phyloP scores from a whole-genome alignment of 2,888 invertebrate species.

The Rhagium mordax region DNA sequence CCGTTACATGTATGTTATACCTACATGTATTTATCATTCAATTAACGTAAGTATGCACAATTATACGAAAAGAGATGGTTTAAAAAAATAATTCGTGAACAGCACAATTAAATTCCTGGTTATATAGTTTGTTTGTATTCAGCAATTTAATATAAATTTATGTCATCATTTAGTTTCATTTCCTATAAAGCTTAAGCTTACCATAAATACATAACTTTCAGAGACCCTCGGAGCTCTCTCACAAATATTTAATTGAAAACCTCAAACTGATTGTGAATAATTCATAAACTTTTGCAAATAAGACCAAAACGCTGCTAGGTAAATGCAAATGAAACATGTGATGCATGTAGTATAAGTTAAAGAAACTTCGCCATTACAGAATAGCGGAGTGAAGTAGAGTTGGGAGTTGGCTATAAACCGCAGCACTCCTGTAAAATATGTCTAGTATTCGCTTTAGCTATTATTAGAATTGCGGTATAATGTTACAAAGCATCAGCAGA shows the following conservation, averaged over 20 bases:
- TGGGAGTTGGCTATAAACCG: constrained; percentile 47
- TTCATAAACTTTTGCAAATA: constrained; percentile 43
- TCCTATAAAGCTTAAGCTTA: constrained; percentile 31
- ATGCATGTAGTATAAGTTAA: constrained; percentile 28
- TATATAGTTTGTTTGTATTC: constrained; percentile 2
- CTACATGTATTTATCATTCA: too few relatives aligned
- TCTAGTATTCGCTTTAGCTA: constrained; percentile 56
- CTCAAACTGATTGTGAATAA: constrained; percentile 46
- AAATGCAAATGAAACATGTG: constrained; percentile 28
- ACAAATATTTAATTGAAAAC: constrained; percentile 51
- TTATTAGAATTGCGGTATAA: constrained; percentile 61
- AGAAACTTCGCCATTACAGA: constrained; percentile 43
- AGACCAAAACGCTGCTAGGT: constrained; percentile 39
- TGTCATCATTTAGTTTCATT: constrained; percentile 34
- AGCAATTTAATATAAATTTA: constrained; percentile 31
- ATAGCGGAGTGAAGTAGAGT: constrained; percentile 22
- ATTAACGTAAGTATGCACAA: too few relatives aligned
- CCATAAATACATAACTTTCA: constrained; percentile 25
- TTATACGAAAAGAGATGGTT: not conserved
- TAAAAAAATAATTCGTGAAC: too few relatives aligned
- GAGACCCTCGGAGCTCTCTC: constrained; percentile 16
- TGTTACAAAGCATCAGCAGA: constrained; percentile 56
- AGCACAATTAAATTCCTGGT: not conserved
- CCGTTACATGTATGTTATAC: too few relatives aligned
- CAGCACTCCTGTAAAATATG: constrained; percentile 55